Conservation (phyloP, 2,113 vertebrate species). For the Pampusana beccarii region DNA sequence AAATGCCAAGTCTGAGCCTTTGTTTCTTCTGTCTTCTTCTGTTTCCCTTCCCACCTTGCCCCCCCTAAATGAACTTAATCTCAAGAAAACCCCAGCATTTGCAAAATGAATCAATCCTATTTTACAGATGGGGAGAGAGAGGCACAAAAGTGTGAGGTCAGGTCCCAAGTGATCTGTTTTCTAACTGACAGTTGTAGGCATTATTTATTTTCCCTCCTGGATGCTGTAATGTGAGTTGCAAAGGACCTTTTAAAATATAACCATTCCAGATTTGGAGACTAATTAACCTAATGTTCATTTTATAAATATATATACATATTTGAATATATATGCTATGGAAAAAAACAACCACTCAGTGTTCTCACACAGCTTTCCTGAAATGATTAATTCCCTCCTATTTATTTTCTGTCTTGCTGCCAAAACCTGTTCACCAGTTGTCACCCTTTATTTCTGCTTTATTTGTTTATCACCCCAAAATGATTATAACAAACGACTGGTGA, state of each 20-base stretch:
- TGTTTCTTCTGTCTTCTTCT: neutral
- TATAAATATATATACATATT: conserved; percentile 5
- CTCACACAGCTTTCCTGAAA: conserved; percentile 13
- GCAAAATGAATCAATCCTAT: neutral
- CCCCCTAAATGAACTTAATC: neutral
- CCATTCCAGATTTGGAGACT: neutral
- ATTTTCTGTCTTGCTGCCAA: conserved; percentile 43
- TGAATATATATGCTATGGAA: neutral
- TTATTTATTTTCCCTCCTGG: neutral
- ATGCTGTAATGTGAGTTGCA: neutral
- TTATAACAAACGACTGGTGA: conserved; percentile 3
- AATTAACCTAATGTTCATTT: conserved; percentile 21
- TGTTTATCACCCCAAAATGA: conserved; percentile 2
- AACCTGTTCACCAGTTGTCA: conserved; percentile 51
- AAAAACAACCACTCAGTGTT: neutral
- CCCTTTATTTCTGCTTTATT: conserved; percentile 8
- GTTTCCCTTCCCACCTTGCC: no score
- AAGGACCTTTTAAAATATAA: conserved; percentile 20
- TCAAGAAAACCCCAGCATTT: neutral
- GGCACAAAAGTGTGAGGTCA: neutral
- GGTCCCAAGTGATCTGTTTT: neutral
- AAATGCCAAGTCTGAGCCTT: neutral
- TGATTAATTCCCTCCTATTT: conserved; percentile 31
- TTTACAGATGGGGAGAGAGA: neutral
- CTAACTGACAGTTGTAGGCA: neutral